Conservation (phyloP, 2,888 invertebrate species). For the Eremobia ochroleuca region DNA sequence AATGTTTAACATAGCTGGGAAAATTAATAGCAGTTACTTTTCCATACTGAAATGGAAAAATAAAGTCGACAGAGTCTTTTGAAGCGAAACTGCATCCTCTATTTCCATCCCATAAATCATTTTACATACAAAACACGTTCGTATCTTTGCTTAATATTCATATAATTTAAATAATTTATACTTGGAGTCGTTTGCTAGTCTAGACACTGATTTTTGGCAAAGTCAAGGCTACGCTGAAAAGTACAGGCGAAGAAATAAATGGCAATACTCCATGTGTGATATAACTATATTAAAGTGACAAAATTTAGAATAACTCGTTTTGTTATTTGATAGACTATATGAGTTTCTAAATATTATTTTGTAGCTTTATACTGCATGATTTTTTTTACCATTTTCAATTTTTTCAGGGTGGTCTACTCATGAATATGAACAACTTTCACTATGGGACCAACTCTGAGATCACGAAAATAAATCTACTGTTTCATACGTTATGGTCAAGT, state of each 20-base stretch:
- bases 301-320: slow-evolving; percentile 9
- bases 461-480: no score
- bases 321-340: neutral
- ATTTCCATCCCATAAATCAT: slow-evolving; percentile 60
- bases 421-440: no score
- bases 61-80: slow-evolving; percentile 7
- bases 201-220: slow-evolving; percentile 84
- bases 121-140: slow-evolving; percentile 65
- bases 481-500: no score
- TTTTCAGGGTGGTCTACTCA: no score
- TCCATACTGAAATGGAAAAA: neutral
- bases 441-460: no score
- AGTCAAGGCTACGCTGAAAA: slow-evolving; percentile 75
- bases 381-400: no score
- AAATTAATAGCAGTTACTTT: neutral
- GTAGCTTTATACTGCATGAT: neutral
- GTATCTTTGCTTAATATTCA: slow-evolving; percentile 69
- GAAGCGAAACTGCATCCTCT: slow-evolving; percentile 35
- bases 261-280: neutral
- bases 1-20: neutral
- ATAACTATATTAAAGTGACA: slow-evolving; percentile 3
- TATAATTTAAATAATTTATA: slow-evolving; percentile 81
- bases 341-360: neutral
- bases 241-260: slow-evolving; percentile 60
- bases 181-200: slow-evolving; percentile 71